Evolutionary conservation across 1,140 invertebrate species (phyloP), one percentile per base, ranked within the genome.

Genomic region (Nasonia vitripennis): DNA sequence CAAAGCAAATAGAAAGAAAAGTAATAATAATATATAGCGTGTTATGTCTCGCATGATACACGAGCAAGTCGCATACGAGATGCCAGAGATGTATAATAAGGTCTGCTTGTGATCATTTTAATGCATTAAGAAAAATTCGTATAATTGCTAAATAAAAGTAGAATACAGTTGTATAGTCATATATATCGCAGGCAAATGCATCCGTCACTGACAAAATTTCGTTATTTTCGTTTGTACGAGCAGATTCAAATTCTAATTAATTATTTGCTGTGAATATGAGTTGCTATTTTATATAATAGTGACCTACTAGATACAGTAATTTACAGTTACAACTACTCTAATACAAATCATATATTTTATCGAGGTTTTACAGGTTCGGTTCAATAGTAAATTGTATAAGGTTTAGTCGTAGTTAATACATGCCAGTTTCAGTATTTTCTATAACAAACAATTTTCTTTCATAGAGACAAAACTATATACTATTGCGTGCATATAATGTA

Each of bases 1-100:
- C 23, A 34, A 74, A 81, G 45, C 80, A 74, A 81, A 81, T 51
- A 20, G n/a, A 78, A 11, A 81, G 23, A 34, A 34, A 81, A 78
- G 12, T 31, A 67, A 67, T 34, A 17, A 67, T 55, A 67, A 34
- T 17, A 23, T 41, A 68, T 67, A 67, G 34, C 55, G 27, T 75
- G 37, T 45, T 37, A 34, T 34, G 73, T 20, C 17, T 75, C 45
- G 45, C 75, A 77, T 51, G n/a, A n/a, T 45, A 37, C 20, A 31
- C 68, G 27, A 34, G 31, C 68, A 71, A 34, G 10, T 71, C 14
- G 31, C 68, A 71, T 34, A 71, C 68, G 68, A 71, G 68, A 71
- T 27, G 68, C 68, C 27, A 34, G 9, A 17, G n/a, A 17, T 67
- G 4, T 37, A n/a, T 67, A n/a, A 67, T 67, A 7, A 67, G 62